A percentile compares a stretch with the other conserved stretches of the same genome.
Evolutionary conservation across 2,888 invertebrate species (phyloP).

Genomic region (Agonopterix alstromeriana): DNA sequence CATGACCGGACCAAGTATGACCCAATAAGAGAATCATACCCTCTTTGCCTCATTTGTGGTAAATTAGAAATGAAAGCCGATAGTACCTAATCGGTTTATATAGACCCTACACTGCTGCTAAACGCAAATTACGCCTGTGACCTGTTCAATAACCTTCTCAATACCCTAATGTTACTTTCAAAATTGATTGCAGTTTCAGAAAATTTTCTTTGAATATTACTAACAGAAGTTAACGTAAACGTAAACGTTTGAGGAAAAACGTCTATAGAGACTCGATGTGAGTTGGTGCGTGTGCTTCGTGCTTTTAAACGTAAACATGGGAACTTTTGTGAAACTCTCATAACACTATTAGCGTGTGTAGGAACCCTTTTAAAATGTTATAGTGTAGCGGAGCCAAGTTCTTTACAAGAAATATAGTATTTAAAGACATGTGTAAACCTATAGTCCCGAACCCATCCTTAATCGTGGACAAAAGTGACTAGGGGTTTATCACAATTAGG

Average conservation of each 20-base stretch:
- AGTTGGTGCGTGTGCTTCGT: slow-evolving; percentile 44
- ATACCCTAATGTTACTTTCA: not conserved
- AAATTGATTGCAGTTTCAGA: slow-evolving; percentile 4
- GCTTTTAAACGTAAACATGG: slow-evolving; percentile 51
- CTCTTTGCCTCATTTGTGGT: too few species aligned
- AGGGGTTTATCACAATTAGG: too few species aligned
- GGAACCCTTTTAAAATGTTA: not conserved
- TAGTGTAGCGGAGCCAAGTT: not conserved
- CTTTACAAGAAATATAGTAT: not conserved
- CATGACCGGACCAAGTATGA: too few species aligned
- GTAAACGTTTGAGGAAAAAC: slow-evolving; percentile 9
- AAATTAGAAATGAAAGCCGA: too few species aligned
- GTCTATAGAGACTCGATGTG: not conserved
- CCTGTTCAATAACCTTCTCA: not conserved
- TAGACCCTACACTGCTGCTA: not conserved
- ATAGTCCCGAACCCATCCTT: too few species aligned
- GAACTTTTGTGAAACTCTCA: slow-evolving; percentile 37
- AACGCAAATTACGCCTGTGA: slow-evolving; percentile 3
- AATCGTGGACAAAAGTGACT: too few species aligned
- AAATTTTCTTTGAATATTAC: not conserved
- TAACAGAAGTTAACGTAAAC: slow-evolving; percentile 14
- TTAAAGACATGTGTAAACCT: too few species aligned
- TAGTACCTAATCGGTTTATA: too few species aligned
- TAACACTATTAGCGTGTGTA: slow-evolving; percentile 35
- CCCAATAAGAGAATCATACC: too few species aligned